phyloP scores from a whole-genome alignment of 1,140 invertebrate genomes.

The Temnothorax longispinosus region DNA sequence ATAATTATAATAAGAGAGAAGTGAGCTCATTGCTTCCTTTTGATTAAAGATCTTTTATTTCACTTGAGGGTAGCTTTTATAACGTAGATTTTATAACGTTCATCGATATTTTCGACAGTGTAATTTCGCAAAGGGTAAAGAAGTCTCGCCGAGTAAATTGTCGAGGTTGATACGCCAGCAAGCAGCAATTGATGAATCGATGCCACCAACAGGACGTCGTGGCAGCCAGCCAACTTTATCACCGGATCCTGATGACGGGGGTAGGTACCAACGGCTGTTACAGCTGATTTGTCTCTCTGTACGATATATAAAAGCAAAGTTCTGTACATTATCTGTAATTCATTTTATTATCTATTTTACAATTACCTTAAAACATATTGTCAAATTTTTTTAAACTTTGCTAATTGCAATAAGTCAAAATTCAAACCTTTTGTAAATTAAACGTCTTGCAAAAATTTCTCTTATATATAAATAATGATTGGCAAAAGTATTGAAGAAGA shows the following conservation, averaged over 20 bases:
- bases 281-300: background rate
- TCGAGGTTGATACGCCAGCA: constrained; percentile 93
- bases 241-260: constrained; percentile 88
- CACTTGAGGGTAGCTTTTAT: background rate
- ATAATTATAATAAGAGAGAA: background rate
- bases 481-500: background rate
- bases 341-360: background rate
- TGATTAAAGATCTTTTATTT: background rate
- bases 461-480: background rate
- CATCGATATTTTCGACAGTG: constrained; percentile 76
- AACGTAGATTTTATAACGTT: background rate
- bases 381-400: background rate
- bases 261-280: constrained; percentile 65
- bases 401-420: background rate
- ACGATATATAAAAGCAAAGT: background rate
- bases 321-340: background rate
- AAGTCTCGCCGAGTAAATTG: constrained; percentile 89
- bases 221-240: constrained; percentile 93
- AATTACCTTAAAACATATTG: background rate
- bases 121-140: constrained; percentile 84
- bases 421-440: background rate
- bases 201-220: constrained; percentile 89
- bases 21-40: background rate
- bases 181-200: constrained; percentile 94
- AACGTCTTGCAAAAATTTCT: background rate